phyloP scores from a whole-genome alignment of 2,113 vertebrate genomes.

The Heptranchias perlo region DNA sequence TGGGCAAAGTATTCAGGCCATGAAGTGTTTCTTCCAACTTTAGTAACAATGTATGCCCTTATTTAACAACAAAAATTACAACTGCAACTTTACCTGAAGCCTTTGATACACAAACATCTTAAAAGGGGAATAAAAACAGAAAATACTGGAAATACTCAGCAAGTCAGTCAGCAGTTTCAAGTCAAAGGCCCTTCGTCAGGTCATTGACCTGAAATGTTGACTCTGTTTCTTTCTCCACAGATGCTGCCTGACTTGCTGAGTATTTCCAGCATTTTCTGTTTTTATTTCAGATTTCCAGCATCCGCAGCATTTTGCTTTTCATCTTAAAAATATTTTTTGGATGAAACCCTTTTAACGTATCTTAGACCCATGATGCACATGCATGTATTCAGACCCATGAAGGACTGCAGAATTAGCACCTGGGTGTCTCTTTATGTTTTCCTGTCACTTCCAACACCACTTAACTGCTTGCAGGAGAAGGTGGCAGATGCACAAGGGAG shows the following conservation, averaged over 20 bases:
- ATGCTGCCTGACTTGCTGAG: too few relatives aligned
- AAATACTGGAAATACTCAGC: too few relatives aligned
- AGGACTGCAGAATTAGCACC: background rate
- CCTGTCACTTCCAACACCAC: background rate
- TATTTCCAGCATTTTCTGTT: too few relatives aligned
- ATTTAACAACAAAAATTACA: background rate
- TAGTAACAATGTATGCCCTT: background rate
- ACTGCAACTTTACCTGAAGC: background rate
- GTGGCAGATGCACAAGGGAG: background rate
- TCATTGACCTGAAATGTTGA: too few relatives aligned
- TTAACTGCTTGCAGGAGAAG: constrained; percentile 4
- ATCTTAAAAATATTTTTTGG: background rate
- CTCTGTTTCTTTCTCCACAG: too few relatives aligned
- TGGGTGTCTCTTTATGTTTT: constrained; percentile 5
- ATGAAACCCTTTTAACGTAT: too few relatives aligned
- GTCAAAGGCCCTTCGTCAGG: too few relatives aligned
- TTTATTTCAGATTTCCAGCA: too few relatives aligned
- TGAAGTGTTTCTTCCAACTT: background rate
- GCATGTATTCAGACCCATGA: background rate
- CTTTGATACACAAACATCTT: background rate
- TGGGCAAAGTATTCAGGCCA: background rate
- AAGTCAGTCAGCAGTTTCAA: too few relatives aligned
- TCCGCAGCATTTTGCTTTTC: too few relatives aligned
- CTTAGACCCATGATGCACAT: background rate
- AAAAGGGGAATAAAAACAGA: too few relatives aligned